Evolutionary conservation across 2,797 vertebrate genomes (phyloP), one percentile per base, ranked within the genome.

Genomic region (Pachyuromys duprasi): DNA sequence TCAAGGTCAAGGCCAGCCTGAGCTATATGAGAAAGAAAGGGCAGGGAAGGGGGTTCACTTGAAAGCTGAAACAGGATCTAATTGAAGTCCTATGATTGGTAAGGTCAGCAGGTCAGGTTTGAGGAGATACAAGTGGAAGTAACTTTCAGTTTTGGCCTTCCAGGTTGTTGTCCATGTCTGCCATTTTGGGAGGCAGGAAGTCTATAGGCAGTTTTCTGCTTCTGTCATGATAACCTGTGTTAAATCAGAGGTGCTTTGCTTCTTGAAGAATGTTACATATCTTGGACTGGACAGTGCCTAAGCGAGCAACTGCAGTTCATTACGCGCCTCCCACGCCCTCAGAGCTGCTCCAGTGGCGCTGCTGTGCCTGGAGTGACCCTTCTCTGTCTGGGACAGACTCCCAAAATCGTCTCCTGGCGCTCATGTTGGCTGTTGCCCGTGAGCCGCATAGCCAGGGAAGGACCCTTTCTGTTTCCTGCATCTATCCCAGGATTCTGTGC

Each of bases 211-310:
- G 62, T 39, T 86, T 93, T 76, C 74, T 53, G 36, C 42, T 74
- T 91, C n/a, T 42, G 33, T 63, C 87, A 20, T 24, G 63, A 8
- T 36, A 49, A 6, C 4, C 20, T 84, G 57, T n/a, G 24, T 57
- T 94, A 94, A 86, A 24, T 86, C n/a, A 90, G 84, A 84, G 63
- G 42, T 69, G 89, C 55, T 92, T 74, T 14, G 39, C 90, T 87
- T 33, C 75, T 82, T 75, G 9, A 70, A 53, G 60, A 89, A 65
- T 78, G 81, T 39, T 91, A 15, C 6, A 15, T 14, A 39, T 22
- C 28, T 87, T 42, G 89, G 9, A 55, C 26, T 57, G 84, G 67
- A 53, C 4, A 33, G 63, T 88, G 33, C 24, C 88, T 36, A 72
- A 83, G 62, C 65, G 89, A 72, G 57, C 24, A 45, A 39, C 84